Evolutionary conservation across 2,888 invertebrate species (phyloP).

Genomic region (Hyposoter dolosus): DNA sequence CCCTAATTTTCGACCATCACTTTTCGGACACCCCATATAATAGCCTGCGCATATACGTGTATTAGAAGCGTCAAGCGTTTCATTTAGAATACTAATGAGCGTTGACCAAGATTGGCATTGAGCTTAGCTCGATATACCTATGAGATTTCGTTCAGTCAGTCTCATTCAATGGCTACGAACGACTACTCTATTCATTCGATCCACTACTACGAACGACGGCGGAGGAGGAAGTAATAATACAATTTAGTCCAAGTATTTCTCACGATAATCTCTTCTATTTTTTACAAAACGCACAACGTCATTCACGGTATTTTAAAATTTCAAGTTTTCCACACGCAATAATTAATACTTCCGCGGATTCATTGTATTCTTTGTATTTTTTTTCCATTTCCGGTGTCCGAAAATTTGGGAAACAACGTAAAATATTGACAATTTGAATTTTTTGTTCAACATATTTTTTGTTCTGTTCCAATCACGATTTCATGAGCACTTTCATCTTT

Average conservation of each 20-base stretch:
- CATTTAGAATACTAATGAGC: slow-evolving; percentile 51
- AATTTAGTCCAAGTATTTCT: slow-evolving; percentile 52
- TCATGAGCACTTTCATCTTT: slow-evolving; percentile 47
- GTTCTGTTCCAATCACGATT: slow-evolving; percentile 51
- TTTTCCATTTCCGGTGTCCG: not conserved
- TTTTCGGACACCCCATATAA: not conserved
- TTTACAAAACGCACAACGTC: not conserved
- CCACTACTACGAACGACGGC: slow-evolving; percentile 26
- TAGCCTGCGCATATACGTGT: not conserved
- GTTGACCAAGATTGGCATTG: slow-evolving; percentile 37
- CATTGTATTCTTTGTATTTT: not conserved
- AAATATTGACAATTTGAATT: not conserved
- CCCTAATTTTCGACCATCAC: not conserved
- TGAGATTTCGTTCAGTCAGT: slow-evolving; percentile 58
- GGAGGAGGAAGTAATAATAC: slow-evolving; percentile 32
- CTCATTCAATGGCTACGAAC: slow-evolving; percentile 56
- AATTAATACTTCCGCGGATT: not conserved
- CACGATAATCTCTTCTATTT: slow-evolving; percentile 17
- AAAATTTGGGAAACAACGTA: not conserved
- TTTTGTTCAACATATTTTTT: slow-evolving; percentile 37
- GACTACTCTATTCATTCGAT: slow-evolving; percentile 20
- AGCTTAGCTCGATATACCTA: slow-evolving; percentile 29
- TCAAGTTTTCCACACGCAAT: slow-evolving; percentile 3
- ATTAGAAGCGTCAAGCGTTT: slow-evolving; percentile 15
- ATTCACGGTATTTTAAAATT: not conserved